These are phyloP conservation scores for Heteractis magnifica DNA, from an alignment of 92 coral and sea anemone species.

Conservation along the genomic window DNA sequence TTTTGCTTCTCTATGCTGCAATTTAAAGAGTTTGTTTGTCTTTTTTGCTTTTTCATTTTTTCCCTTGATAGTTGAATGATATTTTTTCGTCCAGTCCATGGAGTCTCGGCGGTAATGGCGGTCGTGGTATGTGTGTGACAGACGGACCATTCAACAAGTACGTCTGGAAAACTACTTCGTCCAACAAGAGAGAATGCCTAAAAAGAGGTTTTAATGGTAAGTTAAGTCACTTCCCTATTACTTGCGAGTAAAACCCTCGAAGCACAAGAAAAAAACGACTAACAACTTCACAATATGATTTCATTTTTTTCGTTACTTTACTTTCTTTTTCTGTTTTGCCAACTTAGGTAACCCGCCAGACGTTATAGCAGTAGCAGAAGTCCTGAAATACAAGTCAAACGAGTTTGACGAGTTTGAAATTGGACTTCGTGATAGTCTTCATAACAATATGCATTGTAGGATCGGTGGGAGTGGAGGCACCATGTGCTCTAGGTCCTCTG, in stretches of 20 bases:
- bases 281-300: too few species aligned
- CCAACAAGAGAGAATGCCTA: constrained; percentile 54
- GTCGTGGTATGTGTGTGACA: constrained; percentile 56
- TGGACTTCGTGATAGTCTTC: constrained; percentile 67
- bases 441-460: constrained; percentile 85
- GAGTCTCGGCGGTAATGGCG: constrained; percentile 81
- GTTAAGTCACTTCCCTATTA: neutral
- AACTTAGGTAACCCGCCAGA: constrained; percentile 82
- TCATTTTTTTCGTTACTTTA: neutral
- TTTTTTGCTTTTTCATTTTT: neutral
- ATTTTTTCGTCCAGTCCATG: constrained; percentile 72
- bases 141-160: constrained; percentile 57
- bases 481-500: constrained; percentile 69
- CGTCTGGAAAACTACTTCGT: constrained; percentile 43
- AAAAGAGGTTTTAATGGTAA: constrained; percentile 75
- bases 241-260: neutral
- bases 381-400: constrained; percentile 45
- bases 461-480: constrained; percentile 80
- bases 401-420: constrained; percentile 62
- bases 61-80: constrained; percentile 44
- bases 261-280: neutral
- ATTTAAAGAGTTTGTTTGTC: too few species aligned
- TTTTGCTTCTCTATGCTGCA: too few species aligned
- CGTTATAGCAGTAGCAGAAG: constrained; percentile 70
- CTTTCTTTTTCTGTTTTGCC: neutral